Evolutionary conservation across 1,140 invertebrate genomes (phyloP), one percentile per base, ranked within the genome.

Genomic region (Samia ricini): DNA sequence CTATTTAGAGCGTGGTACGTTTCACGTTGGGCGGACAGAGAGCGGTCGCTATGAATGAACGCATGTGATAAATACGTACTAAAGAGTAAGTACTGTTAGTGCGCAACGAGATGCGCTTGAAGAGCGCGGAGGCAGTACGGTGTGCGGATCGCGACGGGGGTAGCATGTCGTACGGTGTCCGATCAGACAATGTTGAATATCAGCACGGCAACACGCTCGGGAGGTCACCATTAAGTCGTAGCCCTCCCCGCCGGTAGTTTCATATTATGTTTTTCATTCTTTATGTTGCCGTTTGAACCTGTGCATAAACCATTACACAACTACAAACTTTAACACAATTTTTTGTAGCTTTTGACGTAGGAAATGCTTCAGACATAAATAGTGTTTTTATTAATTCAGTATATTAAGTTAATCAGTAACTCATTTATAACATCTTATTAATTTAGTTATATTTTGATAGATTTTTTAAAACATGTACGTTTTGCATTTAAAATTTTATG

Each of bases 31-130:
- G 82, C 76, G 80, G 81, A 76, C 76, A 77, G 76, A 70, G 74
- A 72, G 76, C 74, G 76, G 72, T 59, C 63, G 76, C 73, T 69
- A 83, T 86, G 82, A 86, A 88, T 89, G 87, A 88, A 88, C 65
- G 66, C 57, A 62, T 60, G 42, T 60, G 33, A 29, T 55, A 33
- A 58, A 83, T 89, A 89, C 87, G 78, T 89, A 89, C 87, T 69
- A 89, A 74, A 62, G 87, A 89, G 67, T 88, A 89, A 20, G 81
- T 79, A 77, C 81, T 89, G 78, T 78, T 87, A 36, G 84, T 76
- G 63, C 80, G 78, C 65, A 84, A 61, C 21, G 87, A 83, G 63
- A 89, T 72, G 54, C 83, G 81, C 61, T 85, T 87, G 67, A 89
- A 71, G 64, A 89, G 76, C 67, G 85, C 85, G 68, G 84, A 79